Percentiles rank a stretch among this genome's conserved stretches.
phyloP scores from a whole-genome alignment of 92 coral and sea anemone genomes.

The Anthopleura xanthogrammica region DNA sequence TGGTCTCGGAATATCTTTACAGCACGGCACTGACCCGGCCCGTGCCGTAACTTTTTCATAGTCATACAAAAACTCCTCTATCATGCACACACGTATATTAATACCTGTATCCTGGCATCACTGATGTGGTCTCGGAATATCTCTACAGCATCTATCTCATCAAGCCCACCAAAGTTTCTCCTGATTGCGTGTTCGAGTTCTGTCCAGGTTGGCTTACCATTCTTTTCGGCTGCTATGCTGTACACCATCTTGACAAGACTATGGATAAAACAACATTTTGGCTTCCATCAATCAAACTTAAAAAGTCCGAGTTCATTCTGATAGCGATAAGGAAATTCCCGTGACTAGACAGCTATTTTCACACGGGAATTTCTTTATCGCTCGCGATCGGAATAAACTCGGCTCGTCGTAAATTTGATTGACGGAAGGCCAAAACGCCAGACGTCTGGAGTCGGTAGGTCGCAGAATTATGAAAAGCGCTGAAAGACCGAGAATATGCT shows the following conservation, averaged over 20 bases:
- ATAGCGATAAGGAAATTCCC: background rate
- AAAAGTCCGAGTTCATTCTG: too few species aligned
- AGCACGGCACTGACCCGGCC: too few species aligned
- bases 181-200: constrained; percentile 66
- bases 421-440: too few species aligned
- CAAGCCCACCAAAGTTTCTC: constrained; percentile 76
- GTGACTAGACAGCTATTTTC: too few species aligned
- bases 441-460: too few species aligned
- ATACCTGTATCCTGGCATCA: constrained; percentile 11
- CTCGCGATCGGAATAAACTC: too few species aligned
- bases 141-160: constrained; percentile 55
- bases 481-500: background rate
- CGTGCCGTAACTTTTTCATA: too few species aligned
- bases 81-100: too few species aligned
- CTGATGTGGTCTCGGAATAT: constrained; percentile 29
- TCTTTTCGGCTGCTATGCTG: constrained; percentile 53
- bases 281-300: background rate
- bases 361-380: too few species aligned
- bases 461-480: too few species aligned
- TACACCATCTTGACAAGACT: constrained; percentile 84
- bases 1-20: constrained; percentile 26
- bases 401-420: background rate
- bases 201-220: constrained; percentile 33
- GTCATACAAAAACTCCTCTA: too few species aligned
- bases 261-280: background rate